phyloP scores from a whole-genome alignment of 2,888 invertebrate species.

The Pilophorus perplexus region DNA sequence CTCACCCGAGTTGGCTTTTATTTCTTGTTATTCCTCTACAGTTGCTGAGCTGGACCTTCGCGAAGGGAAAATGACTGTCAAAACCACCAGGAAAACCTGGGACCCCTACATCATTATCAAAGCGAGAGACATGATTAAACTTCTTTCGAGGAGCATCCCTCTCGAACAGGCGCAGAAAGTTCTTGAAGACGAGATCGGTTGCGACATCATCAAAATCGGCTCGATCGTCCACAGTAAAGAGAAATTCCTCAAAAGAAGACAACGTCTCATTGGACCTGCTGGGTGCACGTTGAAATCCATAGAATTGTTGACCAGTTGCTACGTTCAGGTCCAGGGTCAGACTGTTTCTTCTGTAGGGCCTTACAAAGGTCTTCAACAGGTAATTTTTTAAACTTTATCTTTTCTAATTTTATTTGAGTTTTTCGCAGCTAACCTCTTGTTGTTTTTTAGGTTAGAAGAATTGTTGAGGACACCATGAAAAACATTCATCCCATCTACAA shows the following conservation, averaged over 20 bases:
- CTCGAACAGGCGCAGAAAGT: slow-evolving; percentile 90
- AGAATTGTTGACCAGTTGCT: slow-evolving; percentile 92
- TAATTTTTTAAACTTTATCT: slow-evolving; percentile 37
- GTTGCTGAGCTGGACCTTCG: slow-evolving; percentile 85
- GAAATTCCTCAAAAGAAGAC: slow-evolving; percentile 90
- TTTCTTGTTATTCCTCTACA: too few relatives aligned
- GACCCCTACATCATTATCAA: slow-evolving; percentile 97
- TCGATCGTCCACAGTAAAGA: slow-evolving; percentile 86
- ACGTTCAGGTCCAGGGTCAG: slow-evolving; percentile 94
- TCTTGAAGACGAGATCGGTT: slow-evolving; percentile 83
- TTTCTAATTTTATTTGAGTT: background rate
- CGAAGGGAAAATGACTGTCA: slow-evolving; percentile 91
- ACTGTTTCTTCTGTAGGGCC: slow-evolving; percentile 97
- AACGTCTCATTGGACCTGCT: slow-evolving; percentile 92
- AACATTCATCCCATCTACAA: slow-evolving; percentile 99
- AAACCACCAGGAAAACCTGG: slow-evolving; percentile 95
- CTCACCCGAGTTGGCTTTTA: too few relatives aligned
- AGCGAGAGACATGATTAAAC: slow-evolving; percentile 88
- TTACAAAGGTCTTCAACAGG: slow-evolving; percentile 80
- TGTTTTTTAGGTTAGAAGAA: slow-evolving; percentile 65
- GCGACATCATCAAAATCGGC: slow-evolving; percentile 96
- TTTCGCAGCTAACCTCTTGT: slow-evolving; percentile 5
- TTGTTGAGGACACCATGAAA: slow-evolving; percentile 96
- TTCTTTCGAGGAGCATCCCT: slow-evolving; percentile 92
- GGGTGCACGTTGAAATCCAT: slow-evolving; percentile 98